Conservation (phyloP, 2,797 vertebrate species). For the Morelia viridis region DNA sequence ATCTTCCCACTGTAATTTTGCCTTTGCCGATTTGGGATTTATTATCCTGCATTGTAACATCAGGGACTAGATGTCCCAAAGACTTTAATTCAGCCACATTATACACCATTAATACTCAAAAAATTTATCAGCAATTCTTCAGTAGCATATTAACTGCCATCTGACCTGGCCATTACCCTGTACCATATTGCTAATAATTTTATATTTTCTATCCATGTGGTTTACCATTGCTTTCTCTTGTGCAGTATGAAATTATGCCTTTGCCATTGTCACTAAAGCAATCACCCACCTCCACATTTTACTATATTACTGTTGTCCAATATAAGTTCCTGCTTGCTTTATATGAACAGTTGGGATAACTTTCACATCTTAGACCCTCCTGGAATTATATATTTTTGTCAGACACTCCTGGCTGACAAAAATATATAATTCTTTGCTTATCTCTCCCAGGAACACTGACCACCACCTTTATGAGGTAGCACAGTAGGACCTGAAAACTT, state of each 20-base stretch:
- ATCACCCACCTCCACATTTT: background rate
- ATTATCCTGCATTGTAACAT: no score
- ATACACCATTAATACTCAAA: no score
- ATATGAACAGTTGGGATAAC: background rate
- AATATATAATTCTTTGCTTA: background rate
- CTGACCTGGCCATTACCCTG: background rate
- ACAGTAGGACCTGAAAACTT: background rate
- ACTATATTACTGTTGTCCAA: background rate
- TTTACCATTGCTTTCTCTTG: background rate
- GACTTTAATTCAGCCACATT: no score
- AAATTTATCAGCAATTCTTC: background rate
- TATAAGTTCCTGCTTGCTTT: background rate
- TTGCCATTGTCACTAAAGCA: background rate
- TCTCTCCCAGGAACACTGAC: background rate
- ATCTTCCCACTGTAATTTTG: no score
- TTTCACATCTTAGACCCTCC: background rate
- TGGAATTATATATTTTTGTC: background rate
- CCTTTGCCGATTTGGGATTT: no score
- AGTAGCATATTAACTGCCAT: no score
- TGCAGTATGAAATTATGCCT: background rate
- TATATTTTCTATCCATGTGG: background rate
- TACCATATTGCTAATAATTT: background rate
- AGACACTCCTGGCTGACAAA: background rate
- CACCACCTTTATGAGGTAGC: background rate
- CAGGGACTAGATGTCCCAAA: no score